phyloP scores from a whole-genome alignment of 2,113 vertebrate genomes.

The Corynorhinus townsendii region DNA sequence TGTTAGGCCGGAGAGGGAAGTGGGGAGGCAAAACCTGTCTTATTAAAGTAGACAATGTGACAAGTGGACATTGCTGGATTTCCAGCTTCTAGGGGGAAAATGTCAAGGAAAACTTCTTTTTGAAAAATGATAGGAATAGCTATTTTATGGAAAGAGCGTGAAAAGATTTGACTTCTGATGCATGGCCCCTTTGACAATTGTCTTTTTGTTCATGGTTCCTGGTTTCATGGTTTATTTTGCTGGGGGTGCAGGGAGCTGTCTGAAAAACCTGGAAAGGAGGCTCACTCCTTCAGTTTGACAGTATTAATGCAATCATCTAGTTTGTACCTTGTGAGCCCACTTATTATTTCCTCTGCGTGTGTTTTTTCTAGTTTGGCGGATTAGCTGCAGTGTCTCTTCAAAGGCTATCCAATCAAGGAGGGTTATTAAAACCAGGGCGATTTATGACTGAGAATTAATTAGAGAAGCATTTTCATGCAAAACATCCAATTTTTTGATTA shows the following conservation, averaged over 20 bases:
- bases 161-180: neutral
- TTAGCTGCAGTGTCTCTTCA: slow-evolving; percentile 82
- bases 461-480: slow-evolving; percentile 89
- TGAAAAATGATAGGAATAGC: neutral
- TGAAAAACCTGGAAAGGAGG: neutral
- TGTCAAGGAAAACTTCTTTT: neutral
- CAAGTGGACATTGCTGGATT: slow-evolving; percentile 21
- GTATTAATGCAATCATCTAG: slow-evolving; percentile 66
- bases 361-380: slow-evolving; percentile 74
- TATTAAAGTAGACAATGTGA: slow-evolving; percentile 67
- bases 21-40: neutral
- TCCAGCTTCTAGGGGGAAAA: slow-evolving; percentile 4
- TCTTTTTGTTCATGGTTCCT: slow-evolving; percentile 49
- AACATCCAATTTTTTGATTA: slow-evolving; percentile 91
- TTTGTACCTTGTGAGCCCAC: slow-evolving; percentile 74
- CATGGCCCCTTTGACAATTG: neutral
- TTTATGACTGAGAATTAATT: slow-evolving; percentile 91
- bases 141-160: neutral
- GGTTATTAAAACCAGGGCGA: slow-evolving; percentile 85
- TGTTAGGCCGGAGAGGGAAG: slow-evolving; percentile 69
- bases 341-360: slow-evolving; percentile 79
- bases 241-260: neutral
- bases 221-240: slow-evolving; percentile 43
- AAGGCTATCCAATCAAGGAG: slow-evolving; percentile 86
- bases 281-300: slow-evolving; percentile 48